These are phyloP conservation scores for Euwallacea similis DNA, from an alignment of 1,140 invertebrate species.

Conservation along the genomic window DNA sequence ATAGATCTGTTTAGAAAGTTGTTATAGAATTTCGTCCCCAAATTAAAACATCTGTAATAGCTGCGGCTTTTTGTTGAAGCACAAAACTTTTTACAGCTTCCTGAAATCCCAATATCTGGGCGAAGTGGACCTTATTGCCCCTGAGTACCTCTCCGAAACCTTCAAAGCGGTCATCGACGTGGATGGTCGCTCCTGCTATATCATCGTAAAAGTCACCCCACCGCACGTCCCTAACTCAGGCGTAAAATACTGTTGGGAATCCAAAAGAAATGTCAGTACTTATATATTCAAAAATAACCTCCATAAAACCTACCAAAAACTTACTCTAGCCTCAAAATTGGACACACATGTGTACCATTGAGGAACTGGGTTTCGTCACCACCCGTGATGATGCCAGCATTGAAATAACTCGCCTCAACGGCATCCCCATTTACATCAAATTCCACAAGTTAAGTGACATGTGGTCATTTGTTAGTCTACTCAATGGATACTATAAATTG, in stretches of 20 bases:
- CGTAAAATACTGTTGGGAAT: constrained; percentile 62
- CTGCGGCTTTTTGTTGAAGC: background rate
- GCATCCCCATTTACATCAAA: constrained; percentile 75
- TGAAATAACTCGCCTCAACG: constrained; percentile 76
- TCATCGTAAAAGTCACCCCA: constrained; percentile 69
- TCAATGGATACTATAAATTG: constrained; percentile 88
- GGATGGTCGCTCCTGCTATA: constrained; percentile 56
- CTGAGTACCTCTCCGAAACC: constrained; percentile 78
- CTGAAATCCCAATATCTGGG: constrained; percentile 78
- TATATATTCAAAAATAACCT: background rate
- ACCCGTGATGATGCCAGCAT: constrained; percentile 70
- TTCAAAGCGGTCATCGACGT: constrained; percentile 70
- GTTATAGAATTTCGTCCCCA: too few relatives aligned
- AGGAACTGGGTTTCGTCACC: constrained; percentile 79
- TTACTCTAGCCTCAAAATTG: constrained; percentile 57
- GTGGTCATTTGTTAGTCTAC: constrained; percentile 78
- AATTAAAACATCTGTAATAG: too few relatives aligned
- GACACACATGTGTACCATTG: constrained; percentile 75
- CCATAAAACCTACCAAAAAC: background rate
- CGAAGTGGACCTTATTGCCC: constrained; percentile 74
- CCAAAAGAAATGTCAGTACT: constrained; percentile 49
- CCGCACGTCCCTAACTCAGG: constrained; percentile 68
- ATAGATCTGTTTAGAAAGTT: too few relatives aligned
- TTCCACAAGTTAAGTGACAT: constrained; percentile 64
- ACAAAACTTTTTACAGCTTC: constrained; percentile 55